These are phyloP conservation scores for Ochropleura leucogaster DNA, from an alignment of 2,888 invertebrate species.

Conservation along the genomic window DNA sequence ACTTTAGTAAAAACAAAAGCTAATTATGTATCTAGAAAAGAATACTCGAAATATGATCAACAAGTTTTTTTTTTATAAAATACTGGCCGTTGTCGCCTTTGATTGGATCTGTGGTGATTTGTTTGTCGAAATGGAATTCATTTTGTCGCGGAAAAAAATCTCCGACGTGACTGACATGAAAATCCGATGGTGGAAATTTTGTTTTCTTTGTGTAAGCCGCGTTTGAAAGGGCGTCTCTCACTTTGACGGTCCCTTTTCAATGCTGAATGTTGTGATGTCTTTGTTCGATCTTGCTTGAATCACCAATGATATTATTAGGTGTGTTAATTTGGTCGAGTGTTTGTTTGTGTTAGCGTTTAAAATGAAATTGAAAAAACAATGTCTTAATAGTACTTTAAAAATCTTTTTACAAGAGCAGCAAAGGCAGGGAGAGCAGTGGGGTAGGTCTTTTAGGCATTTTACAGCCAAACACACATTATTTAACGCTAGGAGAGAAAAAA, in stretches of 20 bases:
- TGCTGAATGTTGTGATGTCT: conserved; percentile 69
- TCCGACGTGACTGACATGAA: conserved; percentile 84
- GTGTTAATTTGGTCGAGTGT: conserved; percentile 51
- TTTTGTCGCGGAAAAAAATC: conserved; percentile 77
- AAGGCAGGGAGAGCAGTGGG: too few species aligned
- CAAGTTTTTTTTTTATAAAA: conserved; percentile 68
- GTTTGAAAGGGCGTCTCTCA: conserved; percentile 71
- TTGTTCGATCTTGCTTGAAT: conserved; percentile 71
- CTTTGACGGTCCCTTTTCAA: conserved; percentile 75
- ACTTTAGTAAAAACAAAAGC: conserved; percentile 47
- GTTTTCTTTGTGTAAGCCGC: conserved; percentile 79
- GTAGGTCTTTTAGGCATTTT: not conserved
- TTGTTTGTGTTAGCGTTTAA: not conserved
- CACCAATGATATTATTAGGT: conserved; percentile 61
- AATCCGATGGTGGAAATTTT: conserved; percentile 79
- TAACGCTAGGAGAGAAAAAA: not conserved
- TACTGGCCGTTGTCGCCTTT: conserved; percentile 72
- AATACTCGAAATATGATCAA: conserved; percentile 43
- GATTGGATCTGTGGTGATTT: conserved; percentile 83
- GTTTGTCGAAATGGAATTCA: conserved; percentile 81
- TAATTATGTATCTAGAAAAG: conserved; percentile 37
- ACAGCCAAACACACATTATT: not conserved
- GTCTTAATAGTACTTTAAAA: not conserved
- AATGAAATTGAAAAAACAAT: not conserved
- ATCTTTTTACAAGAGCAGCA: not conserved